Evolutionary conservation across 1,140 invertebrate genomes (phyloP).

Genomic region (Arion vulgaris): DNA sequence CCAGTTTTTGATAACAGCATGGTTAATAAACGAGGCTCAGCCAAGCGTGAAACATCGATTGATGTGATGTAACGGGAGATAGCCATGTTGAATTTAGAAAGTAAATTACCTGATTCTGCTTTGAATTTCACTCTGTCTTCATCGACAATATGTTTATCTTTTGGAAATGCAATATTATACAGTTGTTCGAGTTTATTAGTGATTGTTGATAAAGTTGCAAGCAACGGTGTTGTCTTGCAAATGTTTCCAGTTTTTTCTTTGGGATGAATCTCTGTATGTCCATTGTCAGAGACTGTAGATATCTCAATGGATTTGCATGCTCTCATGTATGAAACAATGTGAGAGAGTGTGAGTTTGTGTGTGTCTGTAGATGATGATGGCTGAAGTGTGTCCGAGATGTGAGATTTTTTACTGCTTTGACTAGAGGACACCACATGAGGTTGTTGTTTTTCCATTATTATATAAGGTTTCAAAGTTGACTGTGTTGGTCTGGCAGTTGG

Average conservation of each 20-base stretch:
- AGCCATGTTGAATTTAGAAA: neutral
- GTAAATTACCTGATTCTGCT: neutral
- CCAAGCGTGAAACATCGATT: neutral
- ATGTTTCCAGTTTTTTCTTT: neutral
- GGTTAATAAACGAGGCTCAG: neutral
- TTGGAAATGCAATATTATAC: neutral
- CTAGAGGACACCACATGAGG: neutral
- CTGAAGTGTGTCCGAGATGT: neutral
- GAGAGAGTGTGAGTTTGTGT: neutral
- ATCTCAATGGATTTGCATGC: neutral
- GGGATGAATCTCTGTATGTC: neutral
- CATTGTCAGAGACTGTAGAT: neutral
- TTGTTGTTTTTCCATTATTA: neutral
- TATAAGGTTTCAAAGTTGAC: neutral
- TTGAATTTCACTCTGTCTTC: no score
- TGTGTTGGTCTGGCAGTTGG: neutral
- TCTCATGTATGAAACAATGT: neutral
- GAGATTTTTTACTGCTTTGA: neutral
- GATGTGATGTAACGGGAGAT: neutral
- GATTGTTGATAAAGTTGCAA: neutral
- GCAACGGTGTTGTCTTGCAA: neutral
- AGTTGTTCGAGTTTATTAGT: neutral
- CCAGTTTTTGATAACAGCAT: neutral
- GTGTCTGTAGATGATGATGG: neutral
- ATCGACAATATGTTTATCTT: no score